Percentiles rank a stretch among this genome's conserved stretches.
Conservation (phyloP, 2,797 vertebrate genomes). For the Sebastiscus albofasciatus region DNA sequence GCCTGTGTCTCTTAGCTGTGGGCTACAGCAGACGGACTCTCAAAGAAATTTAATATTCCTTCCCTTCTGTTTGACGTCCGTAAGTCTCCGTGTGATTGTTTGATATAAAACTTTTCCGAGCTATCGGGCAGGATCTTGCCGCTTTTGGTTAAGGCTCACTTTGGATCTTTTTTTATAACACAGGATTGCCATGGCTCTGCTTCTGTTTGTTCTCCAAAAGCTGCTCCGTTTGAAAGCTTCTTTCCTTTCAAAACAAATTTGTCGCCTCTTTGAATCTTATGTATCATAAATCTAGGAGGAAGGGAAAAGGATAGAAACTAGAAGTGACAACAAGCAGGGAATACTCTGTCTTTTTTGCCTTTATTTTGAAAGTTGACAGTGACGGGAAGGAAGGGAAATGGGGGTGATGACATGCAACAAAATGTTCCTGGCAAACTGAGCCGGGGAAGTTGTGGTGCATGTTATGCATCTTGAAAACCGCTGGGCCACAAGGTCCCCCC, state of each 20-base stretch:
- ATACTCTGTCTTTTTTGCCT: background rate
- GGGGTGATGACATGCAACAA: slow-evolving; percentile 1
- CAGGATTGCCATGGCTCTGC: slow-evolving; percentile 13
- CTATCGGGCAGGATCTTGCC: slow-evolving; percentile 58
- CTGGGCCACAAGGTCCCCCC: background rate
- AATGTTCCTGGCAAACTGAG: background rate
- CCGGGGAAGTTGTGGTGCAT: background rate
- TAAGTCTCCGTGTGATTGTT: slow-evolving; percentile 51
- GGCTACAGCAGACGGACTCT: slow-evolving; percentile 53
- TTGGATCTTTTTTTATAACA: slow-evolving; percentile 46
- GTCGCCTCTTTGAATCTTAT: slow-evolving; percentile 35
- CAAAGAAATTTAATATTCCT: slow-evolving; percentile 64
- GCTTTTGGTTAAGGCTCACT: slow-evolving; percentile 35
- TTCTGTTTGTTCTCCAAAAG: slow-evolving; percentile 38
- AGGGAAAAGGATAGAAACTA: background rate
- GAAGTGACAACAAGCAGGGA: background rate
- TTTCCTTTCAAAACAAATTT: slow-evolving; percentile 51
- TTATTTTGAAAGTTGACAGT: slow-evolving; percentile 9
- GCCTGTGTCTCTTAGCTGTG: slow-evolving; percentile 48
- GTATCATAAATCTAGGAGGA: background rate
- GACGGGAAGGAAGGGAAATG: background rate
- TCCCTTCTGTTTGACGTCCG: slow-evolving; percentile 53
- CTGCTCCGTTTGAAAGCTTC: slow-evolving; percentile 18
- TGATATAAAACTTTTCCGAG: slow-evolving; percentile 43
- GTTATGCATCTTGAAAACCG: slow-evolving; percentile 16